phyloP scores from a whole-genome alignment of 2,888 invertebrate species.

The Chironomus tentans region DNA sequence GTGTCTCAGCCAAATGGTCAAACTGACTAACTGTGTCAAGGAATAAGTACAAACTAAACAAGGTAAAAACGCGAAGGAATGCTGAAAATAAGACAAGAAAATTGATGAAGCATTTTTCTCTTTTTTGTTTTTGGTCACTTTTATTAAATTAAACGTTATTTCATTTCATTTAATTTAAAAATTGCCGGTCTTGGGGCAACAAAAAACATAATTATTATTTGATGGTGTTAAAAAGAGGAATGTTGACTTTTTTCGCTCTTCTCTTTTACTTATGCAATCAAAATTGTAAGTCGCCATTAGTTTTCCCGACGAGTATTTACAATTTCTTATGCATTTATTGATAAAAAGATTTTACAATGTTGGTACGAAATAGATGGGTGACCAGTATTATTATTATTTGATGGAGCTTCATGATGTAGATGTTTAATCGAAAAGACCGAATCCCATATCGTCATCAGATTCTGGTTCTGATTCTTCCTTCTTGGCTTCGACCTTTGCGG shows the following conservation, averaged over 20 bases:
- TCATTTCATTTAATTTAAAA: background rate
- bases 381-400: background rate
- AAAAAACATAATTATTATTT: background rate
- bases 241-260: too few relatives aligned
- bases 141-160: background rate
- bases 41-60: background rate
- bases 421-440: slow-evolving; percentile 81
- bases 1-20: background rate
- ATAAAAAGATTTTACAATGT: background rate
- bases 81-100: background rate
- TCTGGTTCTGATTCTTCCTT: slow-evolving; percentile 73
- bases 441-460: slow-evolving; percentile 95
- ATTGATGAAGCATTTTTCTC: background rate
- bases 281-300: slow-evolving; percentile 12
- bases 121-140: background rate
- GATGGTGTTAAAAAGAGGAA: background rate
- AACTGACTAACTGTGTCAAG: background rate
- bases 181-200: background rate
- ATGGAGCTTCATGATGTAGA: background rate
- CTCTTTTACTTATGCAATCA: background rate
- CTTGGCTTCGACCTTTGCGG: slow-evolving; percentile 52
- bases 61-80: background rate
- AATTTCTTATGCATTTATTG: background rate
- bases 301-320: slow-evolving; percentile 11
- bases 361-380: background rate